A percentile compares a stretch with the other conserved stretches of the same genome.
Evolutionary conservation across 2,797 vertebrate species (phyloP).

Genomic region (Crenuchus spilurus): DNA sequence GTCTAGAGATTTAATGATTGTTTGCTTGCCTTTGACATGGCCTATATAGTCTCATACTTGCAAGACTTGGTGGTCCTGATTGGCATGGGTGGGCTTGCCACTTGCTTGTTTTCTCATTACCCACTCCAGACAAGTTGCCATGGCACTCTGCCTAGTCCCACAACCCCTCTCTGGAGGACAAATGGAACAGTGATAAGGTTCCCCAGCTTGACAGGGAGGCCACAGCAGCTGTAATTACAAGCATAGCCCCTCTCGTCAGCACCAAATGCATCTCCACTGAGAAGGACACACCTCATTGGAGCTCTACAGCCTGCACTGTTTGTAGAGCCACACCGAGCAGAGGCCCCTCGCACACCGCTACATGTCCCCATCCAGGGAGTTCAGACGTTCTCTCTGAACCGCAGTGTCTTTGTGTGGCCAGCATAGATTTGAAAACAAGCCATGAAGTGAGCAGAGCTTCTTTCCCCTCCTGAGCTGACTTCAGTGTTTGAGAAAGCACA

Average conservation of each 20-base stretch:
- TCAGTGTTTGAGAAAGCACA: constrained; percentile 41
- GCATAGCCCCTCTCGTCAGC: constrained; percentile 25
- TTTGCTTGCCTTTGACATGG: background rate
- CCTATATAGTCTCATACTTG: background rate
- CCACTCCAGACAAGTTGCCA: constrained; percentile 13
- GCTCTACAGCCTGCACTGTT: constrained; percentile 21
- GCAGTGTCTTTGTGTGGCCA: constrained; percentile 20
- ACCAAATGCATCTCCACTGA: constrained; percentile 2
- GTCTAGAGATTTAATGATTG: background rate
- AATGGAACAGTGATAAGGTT: constrained; percentile 44
- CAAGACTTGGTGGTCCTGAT: constrained; percentile 3
- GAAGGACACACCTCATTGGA: constrained; percentile 23
- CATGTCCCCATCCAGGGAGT: background rate
- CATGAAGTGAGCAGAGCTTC: constrained; percentile 25
- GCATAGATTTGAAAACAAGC: constrained; percentile 43
- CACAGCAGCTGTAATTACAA: constrained; percentile 38
- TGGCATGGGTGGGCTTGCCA: constrained; percentile 4
- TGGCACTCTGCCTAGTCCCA: constrained; percentile 8
- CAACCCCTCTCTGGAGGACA: constrained; percentile 23
- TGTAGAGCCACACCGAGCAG: constrained; percentile 29
- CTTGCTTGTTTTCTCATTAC: constrained; percentile 24
- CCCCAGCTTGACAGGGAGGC: constrained; percentile 11
- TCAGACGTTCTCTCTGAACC: constrained; percentile 40
- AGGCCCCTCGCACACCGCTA: background rate
- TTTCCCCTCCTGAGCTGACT: constrained; percentile 22